phyloP scores from a whole-genome alignment of 1,140 invertebrate genomes.

The Anastatus disparis region DNA sequence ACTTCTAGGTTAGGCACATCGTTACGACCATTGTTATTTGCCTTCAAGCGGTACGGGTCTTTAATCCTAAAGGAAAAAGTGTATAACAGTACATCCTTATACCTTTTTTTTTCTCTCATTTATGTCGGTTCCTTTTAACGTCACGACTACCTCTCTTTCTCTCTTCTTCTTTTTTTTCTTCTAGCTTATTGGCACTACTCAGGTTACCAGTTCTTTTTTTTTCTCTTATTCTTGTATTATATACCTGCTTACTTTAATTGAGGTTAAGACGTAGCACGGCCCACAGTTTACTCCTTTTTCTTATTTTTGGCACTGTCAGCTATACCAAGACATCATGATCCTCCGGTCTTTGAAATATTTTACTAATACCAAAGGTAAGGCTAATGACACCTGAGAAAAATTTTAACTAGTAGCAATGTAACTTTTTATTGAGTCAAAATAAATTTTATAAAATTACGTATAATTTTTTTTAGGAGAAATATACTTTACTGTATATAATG shows the following conservation, averaged over 20 bases:
- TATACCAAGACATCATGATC: constrained; percentile 12
- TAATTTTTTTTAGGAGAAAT: no score
- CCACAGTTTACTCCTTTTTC: constrained; percentile 40
- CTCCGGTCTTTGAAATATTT: no score
- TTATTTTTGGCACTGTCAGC: not conserved
- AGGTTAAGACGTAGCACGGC: constrained; percentile 44
- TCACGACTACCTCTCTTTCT: constrained; percentile 43
- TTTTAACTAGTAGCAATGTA: no score
- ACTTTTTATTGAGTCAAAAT: no score
- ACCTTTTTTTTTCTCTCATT: no score
- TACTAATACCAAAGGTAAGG: no score
- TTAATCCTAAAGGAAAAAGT: constrained; percentile 55
- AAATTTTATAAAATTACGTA: no score
- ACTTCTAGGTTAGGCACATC: no score
- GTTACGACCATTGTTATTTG: constrained; percentile 45
- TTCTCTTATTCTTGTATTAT: constrained; percentile 15
- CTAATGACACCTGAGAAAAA: no score
- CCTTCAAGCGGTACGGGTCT: constrained; percentile 49
- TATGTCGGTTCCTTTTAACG: constrained; percentile 56
- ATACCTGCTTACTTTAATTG: constrained; percentile 59
- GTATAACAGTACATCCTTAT: no score
- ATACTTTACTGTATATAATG: no score
- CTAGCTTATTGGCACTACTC: constrained; percentile 36
- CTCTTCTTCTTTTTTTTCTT: constrained; percentile 20
- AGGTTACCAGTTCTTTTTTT: constrained; percentile 8